A percentile compares a stretch with the other conserved stretches of the same genome.
These are phyloP conservation scores for Pycnonotus jocosus DNA, from an alignment of 2,113 vertebrate genomes.

Conservation along the genomic window DNA sequence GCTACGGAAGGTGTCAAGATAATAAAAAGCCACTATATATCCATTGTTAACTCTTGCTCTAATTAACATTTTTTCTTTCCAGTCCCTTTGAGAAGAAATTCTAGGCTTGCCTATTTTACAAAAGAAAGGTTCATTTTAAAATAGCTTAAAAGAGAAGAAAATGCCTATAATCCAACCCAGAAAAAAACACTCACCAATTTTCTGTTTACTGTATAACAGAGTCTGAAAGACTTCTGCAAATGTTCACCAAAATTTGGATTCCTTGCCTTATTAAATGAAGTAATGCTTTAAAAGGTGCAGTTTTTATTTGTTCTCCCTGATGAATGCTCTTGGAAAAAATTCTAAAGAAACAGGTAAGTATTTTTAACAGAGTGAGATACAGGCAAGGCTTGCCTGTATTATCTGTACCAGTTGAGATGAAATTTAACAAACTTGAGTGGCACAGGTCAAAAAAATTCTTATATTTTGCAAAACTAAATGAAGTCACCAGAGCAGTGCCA, in stretches of 20 bases:
- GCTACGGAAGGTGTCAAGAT: neutral
- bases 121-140: constrained; percentile 2
- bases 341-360: neutral
- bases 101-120: neutral
- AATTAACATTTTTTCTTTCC: constrained; percentile 20
- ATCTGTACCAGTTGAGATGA: neutral
- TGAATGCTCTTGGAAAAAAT: neutral
- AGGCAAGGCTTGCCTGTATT: neutral
- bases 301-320: constrained; percentile 11
- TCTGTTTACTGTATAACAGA: neutral
- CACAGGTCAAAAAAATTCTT: constrained; percentile 5
- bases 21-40: neutral
- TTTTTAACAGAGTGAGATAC: neutral
- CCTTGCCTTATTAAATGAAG: constrained; percentile 10
- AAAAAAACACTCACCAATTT: neutral
- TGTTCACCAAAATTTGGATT: neutral
- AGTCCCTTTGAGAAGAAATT: neutral
- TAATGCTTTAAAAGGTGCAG: neutral
- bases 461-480: constrained; percentile 43
- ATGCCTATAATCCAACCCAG: neutral
- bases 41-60: neutral
- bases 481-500: constrained; percentile 42
- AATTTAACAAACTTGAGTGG: constrained; percentile 4
- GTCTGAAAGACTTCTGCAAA: neutral
- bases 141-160: neutral